phyloP scores from a whole-genome alignment of 2,797 vertebrate species.

The Alauda arvensis region DNA sequence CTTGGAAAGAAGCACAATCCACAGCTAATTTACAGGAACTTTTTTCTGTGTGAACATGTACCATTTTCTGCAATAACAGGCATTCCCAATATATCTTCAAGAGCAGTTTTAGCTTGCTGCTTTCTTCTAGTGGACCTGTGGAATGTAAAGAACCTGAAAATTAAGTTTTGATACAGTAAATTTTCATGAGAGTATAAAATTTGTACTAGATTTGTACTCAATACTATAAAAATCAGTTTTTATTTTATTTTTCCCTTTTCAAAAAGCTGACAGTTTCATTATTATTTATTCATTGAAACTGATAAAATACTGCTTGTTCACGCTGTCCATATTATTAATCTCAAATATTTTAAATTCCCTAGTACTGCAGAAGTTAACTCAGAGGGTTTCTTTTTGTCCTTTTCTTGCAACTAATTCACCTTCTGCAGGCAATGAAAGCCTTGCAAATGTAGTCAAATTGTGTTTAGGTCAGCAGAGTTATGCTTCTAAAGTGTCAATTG shows the following conservation, averaged over 20 bases:
- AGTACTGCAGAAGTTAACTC: not conserved
- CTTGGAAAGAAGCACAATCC: not conserved
- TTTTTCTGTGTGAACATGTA: not conserved
- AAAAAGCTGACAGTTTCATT: not conserved
- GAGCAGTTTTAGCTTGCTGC: not conserved
- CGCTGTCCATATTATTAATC: not conserved
- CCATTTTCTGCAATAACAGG: not conserved
- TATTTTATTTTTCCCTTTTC: not conserved
- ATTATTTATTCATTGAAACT: not conserved
- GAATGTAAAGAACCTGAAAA: not conserved
- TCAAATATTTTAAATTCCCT: not conserved
- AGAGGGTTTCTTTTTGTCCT: not conserved
- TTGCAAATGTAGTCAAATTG: not conserved
- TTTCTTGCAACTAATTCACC: not conserved
- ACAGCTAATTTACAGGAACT: not conserved
- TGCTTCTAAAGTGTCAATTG: not conserved
- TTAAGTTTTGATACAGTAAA: not conserved
- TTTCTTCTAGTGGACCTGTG: not conserved
- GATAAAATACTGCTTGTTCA: not conserved
- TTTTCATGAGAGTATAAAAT: not conserved
- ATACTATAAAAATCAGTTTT: not conserved
- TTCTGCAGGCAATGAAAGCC: not conserved
- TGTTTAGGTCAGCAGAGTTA: not conserved
- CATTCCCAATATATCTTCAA: not conserved
- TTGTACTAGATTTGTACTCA: not conserved